Base-by-base conservation (phyloP, 2,797 vertebrate species). In the Bradypodion pumilum region DNA sequence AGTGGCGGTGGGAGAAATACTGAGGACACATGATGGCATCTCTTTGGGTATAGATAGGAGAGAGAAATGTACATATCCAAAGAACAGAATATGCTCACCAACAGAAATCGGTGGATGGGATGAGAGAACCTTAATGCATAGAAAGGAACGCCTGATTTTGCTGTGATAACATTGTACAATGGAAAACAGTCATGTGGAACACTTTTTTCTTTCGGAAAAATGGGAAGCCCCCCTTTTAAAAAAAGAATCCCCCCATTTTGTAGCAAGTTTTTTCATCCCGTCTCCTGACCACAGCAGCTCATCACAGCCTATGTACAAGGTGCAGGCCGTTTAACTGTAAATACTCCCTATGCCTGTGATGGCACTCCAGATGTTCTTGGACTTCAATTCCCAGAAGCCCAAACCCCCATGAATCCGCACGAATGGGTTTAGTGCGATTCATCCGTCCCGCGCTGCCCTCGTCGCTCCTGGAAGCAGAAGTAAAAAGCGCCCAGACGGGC, bases 21-120 rank as follows among this genome's bases (percentile, higher is more conserved):
- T 56, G 84, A 88, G 90, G 85, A 46, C 76, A 76, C 80, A 87
- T 19, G 90, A 87, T 84, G 88, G 69, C 16, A 52, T 89, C 94
- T 95, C 94, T 95, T 95, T 95, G 95, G 94, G 92, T 88, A 88
- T 10, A 93, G 91, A 86, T 87, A 88, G 89, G 82, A 82, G 27
- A 88, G 87, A 90, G 78, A 77, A 91, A 94, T 37, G 32, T 62
- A 32, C 42, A 77, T 40, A 42, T 62, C 73, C 63, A 56, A 19
- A 65, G 52, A 52, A 32, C 29, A 42, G 40, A 12, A 29, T n/a
- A n/a, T 9, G 25, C 2, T n/a, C 6, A 40, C 37, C 74, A 25
- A 32, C 40, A 37, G 52, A 75, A 80, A 37, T 23, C 84, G 81
- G 49, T 35, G 65, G 73, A 81, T 29, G 65, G 10, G 5, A 37